Evolutionary conservation across 2,888 invertebrate species (phyloP), one percentile per base, ranked within the genome.

Genomic region (Clivina fossor): DNA sequence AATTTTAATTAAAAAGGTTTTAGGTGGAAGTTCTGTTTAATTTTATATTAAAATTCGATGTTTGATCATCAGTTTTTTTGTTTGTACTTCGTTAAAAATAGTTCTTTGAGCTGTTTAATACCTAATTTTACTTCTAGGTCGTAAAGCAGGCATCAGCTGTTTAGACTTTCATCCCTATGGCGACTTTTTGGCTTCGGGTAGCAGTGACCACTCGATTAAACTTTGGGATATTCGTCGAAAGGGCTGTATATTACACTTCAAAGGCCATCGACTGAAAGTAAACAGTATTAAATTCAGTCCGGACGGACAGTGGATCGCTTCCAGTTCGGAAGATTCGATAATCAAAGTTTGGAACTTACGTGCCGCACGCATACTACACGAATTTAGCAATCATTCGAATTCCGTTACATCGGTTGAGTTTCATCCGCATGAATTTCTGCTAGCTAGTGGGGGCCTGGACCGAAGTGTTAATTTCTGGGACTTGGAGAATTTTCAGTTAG

Each of bases 231-330:
- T 92, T 22, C 82, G 95, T 62, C 88, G 92, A 69, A 91, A 93
- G 74, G 94, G 94, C 18, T 96, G 94, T 71, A 92, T 97, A 69
- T 93, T 89, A 69, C 93, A 93, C 43, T 97, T 94, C 73, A 89
- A 91, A 65, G 93, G 94, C 51, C 98, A 98, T 72, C 85, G 86
- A 62, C 83, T 88, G 60, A 85, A 89, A 64, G 93, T 98, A 1
- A 96, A 94, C 71, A 91, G 92, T 69, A 79, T 97, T 22, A 92
- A 93, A 73, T 98, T 97, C 71, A 96, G 95, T 71, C 98, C 98
- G 4, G 97, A 98, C 79, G 97, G 97, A 8, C 88, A 93, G 69
- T 98, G 97, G 97, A 90, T 98, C 64, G 95, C 94, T 2, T 94
- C 96, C 59, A 95, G 93, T 49, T 93, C 94, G 65, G 90, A 95